phyloP scores from a whole-genome alignment of 1,140 invertebrate genomes.

The Lasioglossum baleicum region DNA sequence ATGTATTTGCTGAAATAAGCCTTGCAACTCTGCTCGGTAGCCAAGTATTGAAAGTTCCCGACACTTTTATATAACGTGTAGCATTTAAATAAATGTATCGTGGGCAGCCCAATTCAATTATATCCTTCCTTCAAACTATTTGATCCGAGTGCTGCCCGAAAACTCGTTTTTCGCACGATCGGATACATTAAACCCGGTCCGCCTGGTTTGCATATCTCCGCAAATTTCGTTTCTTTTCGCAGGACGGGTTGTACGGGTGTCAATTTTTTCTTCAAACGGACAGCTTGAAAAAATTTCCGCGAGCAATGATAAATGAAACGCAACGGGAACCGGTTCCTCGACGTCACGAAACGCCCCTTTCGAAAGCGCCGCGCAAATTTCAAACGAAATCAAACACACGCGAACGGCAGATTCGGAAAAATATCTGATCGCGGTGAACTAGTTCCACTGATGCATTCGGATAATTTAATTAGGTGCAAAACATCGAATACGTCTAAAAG shows the following conservation, averaged over 20 bases:
- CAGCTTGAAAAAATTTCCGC: neutral
- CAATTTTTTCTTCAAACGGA: neutral
- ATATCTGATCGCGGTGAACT: too few relatives aligned
- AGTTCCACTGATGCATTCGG: too few relatives aligned
- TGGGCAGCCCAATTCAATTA: neutral
- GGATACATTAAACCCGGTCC: neutral
- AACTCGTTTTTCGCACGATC: neutral
- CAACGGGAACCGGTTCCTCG: conserved; percentile 15
- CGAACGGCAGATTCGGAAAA: too few relatives aligned
- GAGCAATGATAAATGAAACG: conserved; percentile 28
- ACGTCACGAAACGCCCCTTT: conserved; percentile 3
- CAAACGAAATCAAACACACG: neutral
- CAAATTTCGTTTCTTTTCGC: neutral
- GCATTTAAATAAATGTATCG: too few relatives aligned
- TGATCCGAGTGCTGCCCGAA: neutral
- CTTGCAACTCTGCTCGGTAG: too few relatives aligned
- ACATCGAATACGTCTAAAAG: too few relatives aligned
- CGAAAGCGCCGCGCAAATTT: conserved; percentile 18
- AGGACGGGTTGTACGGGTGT: neutral
- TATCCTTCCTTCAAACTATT: too few relatives aligned
- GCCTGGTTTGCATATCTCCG: neutral
- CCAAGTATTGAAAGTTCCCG: too few relatives aligned
- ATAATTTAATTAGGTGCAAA: too few relatives aligned
- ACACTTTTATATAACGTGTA: too few relatives aligned
- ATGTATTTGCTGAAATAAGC: too few relatives aligned